Evolutionary conservation across 2,113 vertebrate genomes (phyloP), one percentile per base, ranked within the genome.

Genomic region (Austrofundulus limnaeus): DNA sequence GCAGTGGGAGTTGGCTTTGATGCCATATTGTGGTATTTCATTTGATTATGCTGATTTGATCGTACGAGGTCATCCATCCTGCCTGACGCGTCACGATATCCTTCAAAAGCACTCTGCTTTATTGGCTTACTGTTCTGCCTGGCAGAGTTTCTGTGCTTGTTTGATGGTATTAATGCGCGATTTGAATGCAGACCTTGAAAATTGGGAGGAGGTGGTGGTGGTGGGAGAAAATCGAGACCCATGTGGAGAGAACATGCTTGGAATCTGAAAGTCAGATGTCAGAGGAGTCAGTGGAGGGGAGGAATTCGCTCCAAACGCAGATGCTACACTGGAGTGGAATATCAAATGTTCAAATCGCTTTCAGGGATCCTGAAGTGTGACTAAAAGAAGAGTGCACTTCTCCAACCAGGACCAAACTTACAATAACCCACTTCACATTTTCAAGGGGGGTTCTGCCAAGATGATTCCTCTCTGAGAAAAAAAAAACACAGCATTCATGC

Each of bases 71-170:
- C 93, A 92, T 92, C 91, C 92, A 92, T 93, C 93, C 92, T 88
- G 90, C 87, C 92, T 84, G 84, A 90, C 87, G 93, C 91, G 94
- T 94, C 93, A 92, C 82, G 82, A 90, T 93, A 93, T 94, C 93
- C 92, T 93, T 95, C 95, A 94, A 94, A 85, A 94, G 92, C 88
- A 92, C 93, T 94, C 94, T 90, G 85, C 92, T 93, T 95, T 94
- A 94, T 95, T 94, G 93, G 92, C 93, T 91, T 69, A 90, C 80
- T 84, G 86, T 87, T 88, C 87, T 86, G 87, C 92, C 91, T 85
- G 76, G 90, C 90, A 92, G 95, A 95, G 95, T 95, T 92, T 93
- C 93, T 96, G 95, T 94, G 90, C 87, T 86, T 78, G 92, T 94
- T 94, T 95, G 94, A 93, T 94, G 93, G 92, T 91, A 94, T 95